Base-by-base conservation (phyloP, 2,888 invertebrate genomes). In the Leptopilina syphax region DNA sequence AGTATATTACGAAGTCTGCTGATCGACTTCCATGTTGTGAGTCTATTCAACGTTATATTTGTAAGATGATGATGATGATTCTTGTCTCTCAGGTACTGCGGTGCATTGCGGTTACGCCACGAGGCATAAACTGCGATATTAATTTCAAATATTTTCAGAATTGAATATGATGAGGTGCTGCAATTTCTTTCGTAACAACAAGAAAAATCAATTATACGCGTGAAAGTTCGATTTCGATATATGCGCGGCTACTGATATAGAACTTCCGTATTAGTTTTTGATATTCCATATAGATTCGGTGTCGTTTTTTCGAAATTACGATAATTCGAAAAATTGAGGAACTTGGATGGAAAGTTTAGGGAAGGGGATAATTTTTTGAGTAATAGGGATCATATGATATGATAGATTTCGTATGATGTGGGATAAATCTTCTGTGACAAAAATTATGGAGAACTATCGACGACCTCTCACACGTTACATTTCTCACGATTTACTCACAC, bases 401-500 rank as follows among this genome's bases (percentile, higher is more conserved):
- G 50, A 9, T 50, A 10, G 50, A 50, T 50, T 50, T 50, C 10
- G 1, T 50, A 9, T 10, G 9, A 9, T 10, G 9, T 8, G 2
- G 9, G 9, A 50, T 50, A 50, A 50, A 50, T 50, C 50, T 12
- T 50, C 12, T 50, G 9, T 9, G 50, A 50, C 10, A 50, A 50
- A 50, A 50, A 50, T 50, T 50, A 3, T 10, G 12, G 3, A 10
- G 50, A 50, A 50, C 50, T 50, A 50, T 10, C 50, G 50, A 10
- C 50, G 50, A 50, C 50, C 50, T 50, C 50, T 47, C 47, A 34
- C 34, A 34, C 34, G 10, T 12, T 9, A 50, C 27, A 44, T 66
- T 66, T 66, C 41, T 66, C 66, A 66, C 66, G 66, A 66, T 44
- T 66, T n/a, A 66, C 13, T 41, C 66, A 66, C 66, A 41, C n/a